Percentiles rank a stretch among this genome's conserved stretches.
phyloP scores from a whole-genome alignment of 2,113 vertebrate species.

The Fulica atra region DNA sequence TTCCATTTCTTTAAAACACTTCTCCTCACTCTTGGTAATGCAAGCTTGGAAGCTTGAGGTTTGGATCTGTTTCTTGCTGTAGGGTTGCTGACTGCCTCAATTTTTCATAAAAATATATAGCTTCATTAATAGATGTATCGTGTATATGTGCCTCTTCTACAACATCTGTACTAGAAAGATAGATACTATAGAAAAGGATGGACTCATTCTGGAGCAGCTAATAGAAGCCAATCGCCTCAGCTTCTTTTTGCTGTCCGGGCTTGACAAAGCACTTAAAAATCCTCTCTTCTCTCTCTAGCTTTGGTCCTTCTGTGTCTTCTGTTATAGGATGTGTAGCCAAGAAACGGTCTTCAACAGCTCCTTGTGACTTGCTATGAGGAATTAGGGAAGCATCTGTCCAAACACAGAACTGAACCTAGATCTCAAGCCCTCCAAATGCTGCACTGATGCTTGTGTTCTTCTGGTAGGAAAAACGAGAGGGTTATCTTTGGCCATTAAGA shows the following conservation, averaged over 20 bases:
- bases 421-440: neutral
- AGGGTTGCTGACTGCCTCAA: neutral
- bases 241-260: neutral
- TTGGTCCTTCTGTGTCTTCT: neutral
- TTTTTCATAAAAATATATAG: neutral
- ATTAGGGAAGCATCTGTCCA: neutral
- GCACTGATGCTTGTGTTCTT: neutral
- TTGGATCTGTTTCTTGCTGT: neutral
- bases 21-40: neutral
- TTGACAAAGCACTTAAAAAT: neutral
- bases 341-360: neutral
- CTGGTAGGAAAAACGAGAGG: neutral
- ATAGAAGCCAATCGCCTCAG: neutral
- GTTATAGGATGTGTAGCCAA: neutral
- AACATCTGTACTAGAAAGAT: neutral
- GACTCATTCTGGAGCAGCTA: neutral
- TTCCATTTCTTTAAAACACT: conserved; percentile 11
- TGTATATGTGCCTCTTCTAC: neutral
- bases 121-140: neutral
- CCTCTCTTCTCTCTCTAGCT: neutral
- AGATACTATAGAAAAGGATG: neutral
- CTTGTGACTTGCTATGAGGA: neutral
- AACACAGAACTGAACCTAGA: neutral
- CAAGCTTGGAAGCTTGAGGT: neutral
- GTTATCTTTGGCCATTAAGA: neutral